Percentiles rank a stretch among this genome's conserved stretches.
Evolutionary conservation across 2,113 vertebrate species (phyloP).

Genomic region (Lanius collurio): DNA sequence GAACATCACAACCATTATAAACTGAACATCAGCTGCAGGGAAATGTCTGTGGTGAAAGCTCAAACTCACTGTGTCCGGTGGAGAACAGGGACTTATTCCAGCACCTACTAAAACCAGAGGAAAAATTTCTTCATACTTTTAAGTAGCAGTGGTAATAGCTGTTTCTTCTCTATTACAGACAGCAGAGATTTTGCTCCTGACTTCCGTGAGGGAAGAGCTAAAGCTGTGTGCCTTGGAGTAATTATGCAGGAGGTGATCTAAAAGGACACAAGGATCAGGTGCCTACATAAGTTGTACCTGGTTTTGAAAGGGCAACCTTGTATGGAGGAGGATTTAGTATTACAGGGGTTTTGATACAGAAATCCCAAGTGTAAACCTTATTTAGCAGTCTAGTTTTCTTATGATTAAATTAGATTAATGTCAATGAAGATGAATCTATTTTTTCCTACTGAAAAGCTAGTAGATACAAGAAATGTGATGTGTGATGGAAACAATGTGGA

Average conservation of each 20-base stretch:
- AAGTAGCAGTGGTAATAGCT: not conserved
- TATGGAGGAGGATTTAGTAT: not conserved
- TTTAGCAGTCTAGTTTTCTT: not conserved
- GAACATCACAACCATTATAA: not conserved
- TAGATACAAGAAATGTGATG: not conserved
- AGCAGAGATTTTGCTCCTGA: not conserved
- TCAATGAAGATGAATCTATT: not conserved
- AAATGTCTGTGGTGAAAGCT: not conserved
- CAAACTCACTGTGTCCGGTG: not conserved
- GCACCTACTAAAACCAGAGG: not conserved
- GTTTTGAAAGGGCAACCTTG: not conserved
- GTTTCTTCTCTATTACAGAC: not conserved
- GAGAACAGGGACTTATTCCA: not conserved
- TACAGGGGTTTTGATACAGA: not conserved
- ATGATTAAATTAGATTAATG: not conserved
- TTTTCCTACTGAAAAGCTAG: not conserved
- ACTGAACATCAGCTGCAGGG: not conserved
- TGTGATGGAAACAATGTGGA: not conserved
- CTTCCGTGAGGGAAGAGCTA: not conserved
- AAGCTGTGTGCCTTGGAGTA: not conserved
- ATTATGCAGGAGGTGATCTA: not conserved
- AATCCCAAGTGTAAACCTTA: not conserved
- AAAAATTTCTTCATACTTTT: not conserved
- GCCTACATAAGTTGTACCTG: not conserved
- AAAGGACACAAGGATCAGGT: not conserved